A percentile compares a stretch with the other conserved stretches of the same genome.
These are phyloP conservation scores for Araneus ventricosus DNA, from an alignment of 1,140 invertebrate species.

Conservation along the genomic window DNA sequence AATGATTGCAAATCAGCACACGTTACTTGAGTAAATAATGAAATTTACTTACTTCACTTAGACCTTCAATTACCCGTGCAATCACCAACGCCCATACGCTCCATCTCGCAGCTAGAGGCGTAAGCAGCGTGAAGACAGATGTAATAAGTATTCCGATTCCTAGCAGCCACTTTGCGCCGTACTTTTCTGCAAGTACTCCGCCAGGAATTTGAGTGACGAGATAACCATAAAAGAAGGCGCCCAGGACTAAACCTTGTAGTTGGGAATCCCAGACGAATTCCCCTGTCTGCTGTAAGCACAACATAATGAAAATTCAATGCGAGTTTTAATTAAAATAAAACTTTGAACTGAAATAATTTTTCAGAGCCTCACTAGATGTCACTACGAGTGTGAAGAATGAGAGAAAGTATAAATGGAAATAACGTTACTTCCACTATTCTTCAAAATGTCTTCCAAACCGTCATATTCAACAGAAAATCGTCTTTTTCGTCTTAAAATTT, in stretches of 20 bases:
- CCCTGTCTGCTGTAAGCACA: background rate
- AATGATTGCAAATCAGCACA: too few relatives aligned
- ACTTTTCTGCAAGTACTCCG: slow-evolving; percentile 87
- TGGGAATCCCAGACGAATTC: slow-evolving; percentile 76
- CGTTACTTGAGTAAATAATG: background rate
- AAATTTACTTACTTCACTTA: slow-evolving; percentile 16
- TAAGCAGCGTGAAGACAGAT: slow-evolving; percentile 53
- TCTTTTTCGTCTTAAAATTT: too few relatives aligned
- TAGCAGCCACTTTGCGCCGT: slow-evolving; percentile 92
- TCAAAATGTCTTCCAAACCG: too few relatives aligned
- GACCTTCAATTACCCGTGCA: background rate
- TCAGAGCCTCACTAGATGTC: too few relatives aligned
- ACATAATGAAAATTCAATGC: background rate
- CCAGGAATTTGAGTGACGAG: slow-evolving; percentile 90
- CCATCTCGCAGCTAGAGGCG: slow-evolving; percentile 60
- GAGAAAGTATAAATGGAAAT: too few relatives aligned
- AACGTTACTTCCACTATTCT: too few relatives aligned
- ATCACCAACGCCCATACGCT: slow-evolving; percentile 9
- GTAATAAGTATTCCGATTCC: slow-evolving; percentile 80
- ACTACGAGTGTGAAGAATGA: too few relatives aligned
- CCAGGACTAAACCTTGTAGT: slow-evolving; percentile 84
- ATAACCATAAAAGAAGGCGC: slow-evolving; percentile 93
- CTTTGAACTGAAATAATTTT: too few relatives aligned
- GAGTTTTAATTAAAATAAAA: too few relatives aligned
- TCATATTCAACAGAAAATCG: too few relatives aligned